Conservation (phyloP, 2,113 vertebrate genomes). For the Oceanites oceanicus region DNA sequence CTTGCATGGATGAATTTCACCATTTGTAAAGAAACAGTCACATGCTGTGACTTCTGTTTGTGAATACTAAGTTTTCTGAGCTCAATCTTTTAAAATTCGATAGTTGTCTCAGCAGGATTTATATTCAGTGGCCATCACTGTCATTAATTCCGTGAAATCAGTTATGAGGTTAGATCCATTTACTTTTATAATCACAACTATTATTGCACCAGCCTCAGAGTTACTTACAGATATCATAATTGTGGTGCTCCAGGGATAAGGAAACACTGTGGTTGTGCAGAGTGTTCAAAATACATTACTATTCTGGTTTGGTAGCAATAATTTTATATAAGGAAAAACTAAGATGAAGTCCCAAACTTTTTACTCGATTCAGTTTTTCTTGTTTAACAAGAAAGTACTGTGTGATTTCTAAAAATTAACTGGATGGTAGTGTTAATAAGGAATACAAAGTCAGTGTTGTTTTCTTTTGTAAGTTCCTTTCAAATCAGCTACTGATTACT, state of each 20-base stretch:
- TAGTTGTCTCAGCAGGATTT: background rate
- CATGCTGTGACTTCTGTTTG: background rate
- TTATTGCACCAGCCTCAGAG: background rate
- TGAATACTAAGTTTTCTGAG: background rate
- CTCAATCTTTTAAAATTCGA: background rate
- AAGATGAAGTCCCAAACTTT: background rate
- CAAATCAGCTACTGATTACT: background rate
- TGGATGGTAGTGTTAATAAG: fast-evolving
- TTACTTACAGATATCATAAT: background rate
- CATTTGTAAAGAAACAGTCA: background rate
- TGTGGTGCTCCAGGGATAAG: background rate
- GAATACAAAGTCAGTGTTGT: background rate
- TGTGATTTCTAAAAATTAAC: background rate
- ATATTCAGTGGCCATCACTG: background rate
- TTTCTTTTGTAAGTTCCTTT: background rate
- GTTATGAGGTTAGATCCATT: background rate
- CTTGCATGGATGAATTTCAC: background rate
- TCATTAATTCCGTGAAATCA: background rate
- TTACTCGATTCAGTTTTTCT: background rate
- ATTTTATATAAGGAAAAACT: background rate
- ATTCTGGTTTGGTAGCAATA: background rate
- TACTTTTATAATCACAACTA: background rate
- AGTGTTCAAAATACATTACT: background rate
- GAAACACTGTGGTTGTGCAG: background rate
- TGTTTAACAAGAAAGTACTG: background rate